phyloP scores from a whole-genome alignment of 2,113 vertebrate species.

The Spea bombifrons region DNA sequence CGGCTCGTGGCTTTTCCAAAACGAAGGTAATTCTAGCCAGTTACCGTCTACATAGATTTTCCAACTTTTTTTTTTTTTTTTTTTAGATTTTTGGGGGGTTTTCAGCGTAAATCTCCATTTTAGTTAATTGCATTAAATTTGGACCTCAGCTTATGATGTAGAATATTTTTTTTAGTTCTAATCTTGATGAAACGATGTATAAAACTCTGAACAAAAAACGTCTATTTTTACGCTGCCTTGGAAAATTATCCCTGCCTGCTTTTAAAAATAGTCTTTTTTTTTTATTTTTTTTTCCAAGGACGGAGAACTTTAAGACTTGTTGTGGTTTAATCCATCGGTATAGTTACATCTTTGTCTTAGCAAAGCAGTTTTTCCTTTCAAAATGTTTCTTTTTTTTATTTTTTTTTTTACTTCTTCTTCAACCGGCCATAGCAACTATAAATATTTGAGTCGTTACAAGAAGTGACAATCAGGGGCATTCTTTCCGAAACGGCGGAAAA shows the following conservation, averaged over 20 bases:
- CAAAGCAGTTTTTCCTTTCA: constrained; percentile 61
- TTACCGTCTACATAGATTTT: constrained; percentile 72
- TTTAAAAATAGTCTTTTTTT: constrained; percentile 12
- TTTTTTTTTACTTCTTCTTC: constrained; percentile 55
- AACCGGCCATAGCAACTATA: constrained; percentile 77
- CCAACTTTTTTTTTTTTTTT: constrained; percentile 58
- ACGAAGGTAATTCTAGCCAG: constrained; percentile 83
- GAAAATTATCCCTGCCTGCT: constrained; percentile 1
- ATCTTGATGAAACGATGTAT: background rate
- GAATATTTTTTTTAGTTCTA: background rate
- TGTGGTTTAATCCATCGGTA: constrained; percentile 17
- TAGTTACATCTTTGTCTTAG: constrained; percentile 62
- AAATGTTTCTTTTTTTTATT: constrained; percentile 49
- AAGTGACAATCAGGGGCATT: constrained; percentile 57
- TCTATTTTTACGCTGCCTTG: constrained; percentile 13
- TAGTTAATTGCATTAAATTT: constrained; percentile 47
- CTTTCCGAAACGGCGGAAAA: constrained; percentile 42
- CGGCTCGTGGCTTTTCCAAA: constrained; percentile 84
- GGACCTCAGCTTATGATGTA: too few species aligned
- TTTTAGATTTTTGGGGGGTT: constrained; percentile 41
- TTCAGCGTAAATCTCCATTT: constrained; percentile 54
- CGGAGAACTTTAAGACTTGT: constrained; percentile 2
- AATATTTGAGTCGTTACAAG: constrained; percentile 74
- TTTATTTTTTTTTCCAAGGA: background rate
- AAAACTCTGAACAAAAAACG: background rate